phyloP scores from a whole-genome alignment of 92 coral and sea anemone genomes.

The Blastomussa wellsi region DNA sequence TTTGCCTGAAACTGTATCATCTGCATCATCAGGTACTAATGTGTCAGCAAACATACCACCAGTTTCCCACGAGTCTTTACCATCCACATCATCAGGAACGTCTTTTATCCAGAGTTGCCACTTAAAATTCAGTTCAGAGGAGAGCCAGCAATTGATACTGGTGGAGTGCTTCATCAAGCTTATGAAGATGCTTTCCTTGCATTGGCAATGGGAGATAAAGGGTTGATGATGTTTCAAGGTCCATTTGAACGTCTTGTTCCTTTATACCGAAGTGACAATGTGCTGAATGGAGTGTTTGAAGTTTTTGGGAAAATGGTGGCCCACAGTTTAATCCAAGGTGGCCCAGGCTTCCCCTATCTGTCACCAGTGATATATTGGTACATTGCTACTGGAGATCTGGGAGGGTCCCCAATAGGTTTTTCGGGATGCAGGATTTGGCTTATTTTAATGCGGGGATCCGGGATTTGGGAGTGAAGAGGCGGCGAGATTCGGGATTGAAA shows the following conservation, averaged over 20 bases:
- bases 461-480: too few relatives aligned
- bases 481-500: too few relatives aligned
- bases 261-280: slow-evolving; percentile 46
- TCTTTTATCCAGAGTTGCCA: slow-evolving; percentile 34
- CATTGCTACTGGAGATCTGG: slow-evolving; percentile 57
- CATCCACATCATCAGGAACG: too few relatives aligned
- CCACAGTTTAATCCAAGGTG: slow-evolving; percentile 40
- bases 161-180: slow-evolving; percentile 51
- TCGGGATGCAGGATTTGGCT: too few relatives aligned
- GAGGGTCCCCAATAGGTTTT: too few relatives aligned
- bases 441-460: too few relatives aligned
- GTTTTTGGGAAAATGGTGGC: slow-evolving; percentile 62
- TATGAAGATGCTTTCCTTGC: slow-evolving; percentile 38
- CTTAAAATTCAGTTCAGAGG: slow-evolving; percentile 52
- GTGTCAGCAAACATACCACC: too few relatives aligned
- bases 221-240: slow-evolving; percentile 51
- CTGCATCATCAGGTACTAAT: too few relatives aligned
- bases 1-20: too few relatives aligned
- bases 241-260: too few relatives aligned
- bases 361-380: slow-evolving; percentile 53
- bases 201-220: slow-evolving; percentile 35
- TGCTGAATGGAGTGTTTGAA: slow-evolving; percentile 48
- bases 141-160: slow-evolving; percentile 53
- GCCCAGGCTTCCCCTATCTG: slow-evolving; percentile 64
- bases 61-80: too few relatives aligned